Base-by-base conservation (phyloP, 2,113 vertebrate genomes). In the Neodontobutis hainanensis region DNA sequence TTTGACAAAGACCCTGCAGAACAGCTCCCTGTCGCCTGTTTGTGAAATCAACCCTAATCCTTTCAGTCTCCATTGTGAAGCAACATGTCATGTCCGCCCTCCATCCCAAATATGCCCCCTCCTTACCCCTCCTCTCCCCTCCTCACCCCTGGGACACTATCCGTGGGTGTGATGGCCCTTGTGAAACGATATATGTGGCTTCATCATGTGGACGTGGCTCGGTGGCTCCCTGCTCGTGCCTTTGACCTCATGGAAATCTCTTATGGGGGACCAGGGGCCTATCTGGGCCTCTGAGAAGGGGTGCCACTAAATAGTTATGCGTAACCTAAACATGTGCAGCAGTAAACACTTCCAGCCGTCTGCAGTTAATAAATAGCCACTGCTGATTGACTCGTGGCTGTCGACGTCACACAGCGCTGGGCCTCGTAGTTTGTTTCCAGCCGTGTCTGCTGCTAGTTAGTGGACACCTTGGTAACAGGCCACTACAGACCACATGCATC, bases 201-300 rank as follows among this genome's bases (percentile, higher is more conserved):
- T 81, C 68, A 78, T 90, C 82, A 82, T 19, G 78, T 76, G 75
- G 69, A 82, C 78, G 70, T 70, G 77, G 65, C 71, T 62, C 4
- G 11, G 79, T 47, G 62, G 69, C 84, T 70, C 44, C 53, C 70
- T 64, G 49, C 77, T 84, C 8, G 53, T 61, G 74, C 68, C 67
- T 82, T 88, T 91, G 90, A 89, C 90, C 86, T 92, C 87, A 91
- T 91, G 91, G 90, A 92, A 92, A 91, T 61, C 61, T 86, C 74
- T 85, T 56, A 63, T 59, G 16, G 53, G 53, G 68, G 77, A 43
- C 61, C 38, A 40, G 3, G 50, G 63, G 35, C 4, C 61, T 72
- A 77, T 62, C 53, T 68, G 61, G 71, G 49, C 51, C 51, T 69
- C 19, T 51, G n/a, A 35, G 53, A 47, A 35, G 49, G 16, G 61